Evolutionary conservation across 2,888 invertebrate species (phyloP).

Genomic region (Trichopria drosophilae): DNA sequence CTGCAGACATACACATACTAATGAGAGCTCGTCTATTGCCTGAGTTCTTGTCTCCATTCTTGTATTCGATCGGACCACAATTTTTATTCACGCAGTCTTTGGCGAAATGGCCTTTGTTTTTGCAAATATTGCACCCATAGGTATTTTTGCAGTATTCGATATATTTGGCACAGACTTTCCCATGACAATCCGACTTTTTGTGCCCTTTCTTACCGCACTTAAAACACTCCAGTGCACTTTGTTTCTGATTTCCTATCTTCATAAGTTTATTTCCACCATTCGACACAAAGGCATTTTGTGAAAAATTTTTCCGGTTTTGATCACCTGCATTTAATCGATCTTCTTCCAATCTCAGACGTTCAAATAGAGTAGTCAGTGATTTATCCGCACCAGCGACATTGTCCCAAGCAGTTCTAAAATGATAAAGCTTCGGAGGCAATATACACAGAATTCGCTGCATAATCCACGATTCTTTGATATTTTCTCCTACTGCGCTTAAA

Average conservation of each 20-base stretch:
- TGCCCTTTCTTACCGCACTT: slow-evolving; percentile 32
- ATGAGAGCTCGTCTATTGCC: slow-evolving; percentile 19
- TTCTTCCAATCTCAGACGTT: too few relatives aligned
- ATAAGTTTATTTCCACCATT: too few relatives aligned
- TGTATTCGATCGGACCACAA: too few relatives aligned
- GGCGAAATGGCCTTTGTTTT: too few relatives aligned
- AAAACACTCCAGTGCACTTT: slow-evolving; percentile 29
- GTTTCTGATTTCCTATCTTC: slow-evolving; percentile 2
- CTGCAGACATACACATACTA: slow-evolving; percentile 18
- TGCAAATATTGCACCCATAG: too few relatives aligned
- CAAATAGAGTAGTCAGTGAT: too few relatives aligned
- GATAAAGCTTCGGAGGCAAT: slow-evolving; percentile 36
- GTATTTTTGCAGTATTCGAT: slow-evolving; percentile 34
- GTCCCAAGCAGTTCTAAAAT: slow-evolving; percentile 37
- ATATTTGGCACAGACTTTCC: slow-evolving; percentile 35
- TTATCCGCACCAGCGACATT: too few relatives aligned
- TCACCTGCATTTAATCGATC: slow-evolving; percentile 27
- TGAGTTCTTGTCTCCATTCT: too few relatives aligned
- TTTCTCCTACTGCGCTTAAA: slow-evolving; percentile 30
- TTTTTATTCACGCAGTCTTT: too few relatives aligned
- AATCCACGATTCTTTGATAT: slow-evolving; percentile 34
- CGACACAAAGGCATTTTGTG: slow-evolving; percentile 26
- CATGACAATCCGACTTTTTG: slow-evolving; percentile 30
- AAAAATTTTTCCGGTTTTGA: slow-evolving; percentile 9
- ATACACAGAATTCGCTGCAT: slow-evolving; percentile 34